Conservation (phyloP, 2,888 invertebrate species). For the Nezara viridula region DNA sequence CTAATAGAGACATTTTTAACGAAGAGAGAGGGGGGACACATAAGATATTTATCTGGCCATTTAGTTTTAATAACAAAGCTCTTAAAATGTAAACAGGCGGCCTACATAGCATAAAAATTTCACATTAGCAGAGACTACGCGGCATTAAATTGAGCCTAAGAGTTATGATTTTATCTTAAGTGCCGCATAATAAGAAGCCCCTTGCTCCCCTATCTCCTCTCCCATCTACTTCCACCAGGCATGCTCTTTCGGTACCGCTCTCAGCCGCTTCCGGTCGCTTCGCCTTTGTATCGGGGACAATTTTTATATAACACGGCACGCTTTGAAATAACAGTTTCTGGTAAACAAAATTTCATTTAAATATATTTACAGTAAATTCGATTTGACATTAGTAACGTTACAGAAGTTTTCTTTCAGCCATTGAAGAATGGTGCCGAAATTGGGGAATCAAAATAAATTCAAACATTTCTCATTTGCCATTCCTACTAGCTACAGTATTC, state of each 20-base stretch:
- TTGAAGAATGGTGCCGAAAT: too few species aligned
- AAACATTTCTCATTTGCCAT: too few species aligned
- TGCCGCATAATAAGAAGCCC: slow-evolving; percentile 15
- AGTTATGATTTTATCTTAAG: slow-evolving; percentile 40
- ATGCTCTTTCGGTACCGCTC: slow-evolving; percentile 1
- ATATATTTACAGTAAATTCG: too few species aligned
- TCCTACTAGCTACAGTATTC: too few species aligned
- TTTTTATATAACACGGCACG: background rate
- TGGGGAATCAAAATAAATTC: too few species aligned
- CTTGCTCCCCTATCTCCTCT: background rate
- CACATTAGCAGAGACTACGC: background rate
- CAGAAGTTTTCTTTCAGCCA: too few species aligned
- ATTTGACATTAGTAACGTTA: too few species aligned
- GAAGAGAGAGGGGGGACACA: slow-evolving; percentile 9
- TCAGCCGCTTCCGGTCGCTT: background rate
- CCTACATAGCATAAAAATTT: slow-evolving; percentile 32
- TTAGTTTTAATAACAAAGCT: slow-evolving; percentile 31
- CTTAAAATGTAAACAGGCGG: slow-evolving; percentile 31
- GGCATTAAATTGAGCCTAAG: slow-evolving; percentile 2
- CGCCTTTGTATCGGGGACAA: background rate
- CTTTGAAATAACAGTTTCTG: background rate
- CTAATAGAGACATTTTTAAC: slow-evolving; percentile 26
- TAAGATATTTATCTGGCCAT: background rate
- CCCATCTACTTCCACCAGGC: background rate
- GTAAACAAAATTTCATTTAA: background rate